Conservation (phyloP, 2,113 vertebrate genomes). For the Struthidea cinerea region DNA sequence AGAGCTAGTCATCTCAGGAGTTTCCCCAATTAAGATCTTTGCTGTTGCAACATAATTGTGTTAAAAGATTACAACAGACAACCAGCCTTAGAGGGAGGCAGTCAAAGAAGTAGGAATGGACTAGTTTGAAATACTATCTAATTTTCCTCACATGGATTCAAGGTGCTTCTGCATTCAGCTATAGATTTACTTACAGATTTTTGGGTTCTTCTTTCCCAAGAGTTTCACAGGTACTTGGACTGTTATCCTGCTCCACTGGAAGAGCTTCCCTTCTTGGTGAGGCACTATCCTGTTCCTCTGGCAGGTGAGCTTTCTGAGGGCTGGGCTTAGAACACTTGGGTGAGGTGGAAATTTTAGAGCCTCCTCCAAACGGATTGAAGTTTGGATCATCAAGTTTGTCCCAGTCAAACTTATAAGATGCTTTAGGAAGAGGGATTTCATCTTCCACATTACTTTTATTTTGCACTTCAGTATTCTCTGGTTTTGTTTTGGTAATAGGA, state of each 20-base stretch:
- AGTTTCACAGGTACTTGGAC: not conserved
- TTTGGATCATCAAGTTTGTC: conserved; percentile 77
- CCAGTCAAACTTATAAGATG: conserved; percentile 70
- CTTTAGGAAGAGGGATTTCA: conserved; percentile 39
- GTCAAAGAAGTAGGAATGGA: not conserved
- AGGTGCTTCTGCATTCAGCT: not conserved
- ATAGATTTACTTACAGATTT: conserved; percentile 28
- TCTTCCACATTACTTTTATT: not conserved
- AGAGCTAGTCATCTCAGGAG: not conserved
- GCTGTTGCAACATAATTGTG: not conserved
- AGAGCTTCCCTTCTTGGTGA: not conserved
- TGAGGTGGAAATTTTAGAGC: conserved; percentile 62
- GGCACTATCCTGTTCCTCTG: not conserved
- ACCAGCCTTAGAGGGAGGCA: fast-evolving
- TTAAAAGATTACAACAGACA: not conserved
- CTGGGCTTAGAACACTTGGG: not conserved
- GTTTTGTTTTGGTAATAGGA: not conserved
- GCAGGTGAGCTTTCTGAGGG: not conserved
- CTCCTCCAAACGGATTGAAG: conserved; percentile 74
- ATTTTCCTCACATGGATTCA: not conserved
- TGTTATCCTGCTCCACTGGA: not conserved
- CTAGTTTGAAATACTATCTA: not conserved
- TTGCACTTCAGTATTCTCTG: not conserved
- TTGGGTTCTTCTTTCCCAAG: not conserved
- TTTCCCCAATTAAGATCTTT: not conserved